Percentiles rank a stretch among this genome's conserved stretches.
Conservation (phyloP, 2,888 invertebrate species). For the Polyploca ridens region DNA sequence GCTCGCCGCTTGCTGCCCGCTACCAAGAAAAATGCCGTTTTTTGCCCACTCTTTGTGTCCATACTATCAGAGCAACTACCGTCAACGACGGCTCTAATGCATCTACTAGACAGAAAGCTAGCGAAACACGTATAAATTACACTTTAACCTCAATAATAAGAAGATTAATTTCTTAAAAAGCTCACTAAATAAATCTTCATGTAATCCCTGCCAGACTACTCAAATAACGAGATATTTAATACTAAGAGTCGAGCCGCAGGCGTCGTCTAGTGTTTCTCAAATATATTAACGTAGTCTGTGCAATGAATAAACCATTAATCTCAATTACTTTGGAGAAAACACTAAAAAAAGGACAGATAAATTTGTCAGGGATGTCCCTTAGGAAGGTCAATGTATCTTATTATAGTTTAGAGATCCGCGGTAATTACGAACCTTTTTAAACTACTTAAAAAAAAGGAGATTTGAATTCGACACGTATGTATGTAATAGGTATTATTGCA, state of each 20-base stretch:
- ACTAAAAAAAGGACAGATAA: background rate
- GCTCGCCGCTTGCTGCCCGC: too few relatives aligned
- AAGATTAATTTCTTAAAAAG: background rate
- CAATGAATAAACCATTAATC: conserved; percentile 18
- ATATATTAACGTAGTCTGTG: conserved; percentile 15
- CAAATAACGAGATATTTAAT: conserved; percentile 1
- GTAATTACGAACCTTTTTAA: too few relatives aligned
- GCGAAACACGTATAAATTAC: too few relatives aligned
- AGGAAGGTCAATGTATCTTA: conserved; percentile 6
- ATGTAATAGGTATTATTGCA: too few relatives aligned
- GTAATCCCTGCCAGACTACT: background rate
- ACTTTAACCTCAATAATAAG: background rate
- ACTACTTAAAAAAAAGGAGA: too few relatives aligned
- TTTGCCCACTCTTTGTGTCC: too few relatives aligned
- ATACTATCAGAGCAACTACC: too few relatives aligned
- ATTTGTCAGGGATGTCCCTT: background rate
- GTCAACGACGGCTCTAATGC: too few relatives aligned
- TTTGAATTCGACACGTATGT: too few relatives aligned
- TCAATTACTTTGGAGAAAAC: conserved; percentile 16
- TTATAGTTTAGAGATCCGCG: conserved; percentile 4
- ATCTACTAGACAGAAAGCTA: too few relatives aligned
- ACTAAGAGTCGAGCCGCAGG: background rate
- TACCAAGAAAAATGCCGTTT: too few relatives aligned
- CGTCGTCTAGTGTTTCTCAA: background rate
- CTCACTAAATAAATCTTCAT: background rate